Evolutionary conservation across 2,888 invertebrate genomes (phyloP).

Genomic region (Cryptus viduatorius): DNA sequence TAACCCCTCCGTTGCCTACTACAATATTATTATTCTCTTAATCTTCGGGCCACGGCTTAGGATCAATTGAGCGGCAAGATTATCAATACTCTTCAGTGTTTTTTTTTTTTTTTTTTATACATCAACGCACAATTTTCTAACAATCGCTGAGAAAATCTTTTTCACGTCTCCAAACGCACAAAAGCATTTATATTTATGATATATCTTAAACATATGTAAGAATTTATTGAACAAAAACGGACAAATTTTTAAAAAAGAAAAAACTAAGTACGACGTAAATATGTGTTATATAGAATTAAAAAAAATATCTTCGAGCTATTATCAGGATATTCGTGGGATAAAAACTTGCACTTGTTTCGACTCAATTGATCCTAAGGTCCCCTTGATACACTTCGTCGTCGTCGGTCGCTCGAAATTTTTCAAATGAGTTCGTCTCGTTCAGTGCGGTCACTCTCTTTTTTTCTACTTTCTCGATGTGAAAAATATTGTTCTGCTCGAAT

Average conservation of each 20-base stretch:
- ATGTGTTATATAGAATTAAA: background rate
- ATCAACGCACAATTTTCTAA: constrained; percentile 57
- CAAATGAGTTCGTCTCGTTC: background rate
- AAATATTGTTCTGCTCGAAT: background rate
- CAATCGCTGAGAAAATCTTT: constrained; percentile 36
- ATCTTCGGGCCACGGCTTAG: constrained; percentile 68
- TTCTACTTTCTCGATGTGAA: constrained; percentile 4
- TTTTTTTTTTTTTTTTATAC: constrained; percentile 39
- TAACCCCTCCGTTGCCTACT: constrained; percentile 75
- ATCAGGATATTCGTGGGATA: background rate
- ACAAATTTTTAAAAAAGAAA: constrained; percentile 41
- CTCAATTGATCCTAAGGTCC: constrained; percentile 57
- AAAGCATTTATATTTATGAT: constrained; percentile 20
- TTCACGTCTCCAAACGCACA: constrained; percentile 37
- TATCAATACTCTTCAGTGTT: constrained; percentile 33
- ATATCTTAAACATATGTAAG: constrained; percentile 8
- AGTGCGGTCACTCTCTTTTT: background rate
- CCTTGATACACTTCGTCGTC: background rate
- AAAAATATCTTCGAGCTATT: background rate
- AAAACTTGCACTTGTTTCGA: constrained; percentile 21
- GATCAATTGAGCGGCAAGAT: constrained; percentile 72
- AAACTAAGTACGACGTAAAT: constrained; percentile 7
- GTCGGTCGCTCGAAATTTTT: constrained; percentile 38
- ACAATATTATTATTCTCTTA: constrained; percentile 51
- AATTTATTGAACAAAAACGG: constrained; percentile 23